phyloP scores from a whole-genome alignment of 1,140 invertebrate genomes.

The Drosophila punjabiensis region DNA sequence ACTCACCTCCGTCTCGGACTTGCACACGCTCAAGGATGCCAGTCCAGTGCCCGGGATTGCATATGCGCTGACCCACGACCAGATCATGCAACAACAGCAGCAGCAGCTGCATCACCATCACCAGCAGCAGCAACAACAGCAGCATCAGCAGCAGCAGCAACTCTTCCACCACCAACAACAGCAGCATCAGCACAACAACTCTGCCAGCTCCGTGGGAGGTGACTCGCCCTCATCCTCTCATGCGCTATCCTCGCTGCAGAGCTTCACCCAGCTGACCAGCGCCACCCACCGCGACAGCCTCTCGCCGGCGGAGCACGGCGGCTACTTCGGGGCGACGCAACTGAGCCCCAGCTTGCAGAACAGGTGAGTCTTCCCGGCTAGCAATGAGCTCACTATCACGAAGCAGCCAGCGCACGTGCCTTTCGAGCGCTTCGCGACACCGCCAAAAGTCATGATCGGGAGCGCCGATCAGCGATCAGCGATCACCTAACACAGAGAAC shows the following conservation, averaged over 20 bases:
- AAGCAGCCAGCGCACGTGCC: constrained; percentile 65
- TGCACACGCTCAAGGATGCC: constrained; percentile 68
- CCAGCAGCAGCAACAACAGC: constrained; percentile 47
- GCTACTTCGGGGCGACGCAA: constrained; percentile 61
- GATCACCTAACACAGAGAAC: constrained; percentile 41
- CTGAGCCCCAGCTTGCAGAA: constrained; percentile 71
- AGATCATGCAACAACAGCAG: constrained; percentile 51
- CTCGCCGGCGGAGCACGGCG: constrained; percentile 69
- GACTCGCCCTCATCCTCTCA: constrained; percentile 76
- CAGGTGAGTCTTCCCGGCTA: constrained; percentile 68
- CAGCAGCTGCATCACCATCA: constrained; percentile 51
- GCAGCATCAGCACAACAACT: constrained; percentile 72
- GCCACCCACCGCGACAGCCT: constrained; percentile 70
- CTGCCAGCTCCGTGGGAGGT: constrained; percentile 73
- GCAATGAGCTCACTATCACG: constrained; percentile 69
- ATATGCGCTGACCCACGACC: constrained; percentile 53
- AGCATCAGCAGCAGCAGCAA: constrained; percentile 50
- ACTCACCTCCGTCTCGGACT: constrained; percentile 69
- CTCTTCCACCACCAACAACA: constrained; percentile 50
- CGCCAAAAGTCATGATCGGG: constrained; percentile 76
- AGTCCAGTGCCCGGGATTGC: constrained; percentile 47
- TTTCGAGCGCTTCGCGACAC: constrained; percentile 67
- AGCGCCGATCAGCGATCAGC: constrained; percentile 44
- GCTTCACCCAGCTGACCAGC: constrained; percentile 78
- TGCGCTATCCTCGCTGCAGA: constrained; percentile 69